phyloP scores from a whole-genome alignment of 2,113 vertebrate genomes.

The Eulemur macaco region DNA sequence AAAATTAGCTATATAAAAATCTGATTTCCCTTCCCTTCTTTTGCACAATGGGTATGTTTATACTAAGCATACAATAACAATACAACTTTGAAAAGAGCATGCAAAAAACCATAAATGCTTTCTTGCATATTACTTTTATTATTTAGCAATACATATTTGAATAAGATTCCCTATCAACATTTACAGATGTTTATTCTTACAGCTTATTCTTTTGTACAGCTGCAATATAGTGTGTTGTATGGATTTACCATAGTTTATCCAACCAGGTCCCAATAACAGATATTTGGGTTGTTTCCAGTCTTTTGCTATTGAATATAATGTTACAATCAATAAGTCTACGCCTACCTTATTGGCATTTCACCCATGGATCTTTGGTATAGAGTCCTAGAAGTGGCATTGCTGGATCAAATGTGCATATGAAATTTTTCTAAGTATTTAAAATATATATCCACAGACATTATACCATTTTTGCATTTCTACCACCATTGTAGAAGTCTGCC shows the following conservation, averaged over 20 bases:
- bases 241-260: background rate
- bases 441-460: background rate
- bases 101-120: background rate
- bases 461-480: background rate
- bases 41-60: background rate
- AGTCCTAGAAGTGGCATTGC: background rate
- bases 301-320: conserved; percentile 1
- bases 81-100: background rate
- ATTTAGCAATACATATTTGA: background rate
- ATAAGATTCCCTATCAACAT: background rate
- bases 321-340: background rate
- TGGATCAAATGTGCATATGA: background rate
- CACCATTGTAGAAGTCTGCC: background rate
- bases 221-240: background rate
- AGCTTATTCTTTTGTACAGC: background rate
- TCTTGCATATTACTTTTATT: background rate
- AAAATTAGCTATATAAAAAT: background rate
- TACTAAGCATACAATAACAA: background rate
- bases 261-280: background rate
- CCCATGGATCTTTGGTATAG: background rate
- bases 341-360: background rate
- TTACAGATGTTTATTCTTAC: background rate
- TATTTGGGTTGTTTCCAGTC: background rate
- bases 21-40: background rate
- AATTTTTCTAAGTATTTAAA: background rate